phyloP scores from a whole-genome alignment of 2,888 invertebrate species.

The Thalpophila matura region DNA sequence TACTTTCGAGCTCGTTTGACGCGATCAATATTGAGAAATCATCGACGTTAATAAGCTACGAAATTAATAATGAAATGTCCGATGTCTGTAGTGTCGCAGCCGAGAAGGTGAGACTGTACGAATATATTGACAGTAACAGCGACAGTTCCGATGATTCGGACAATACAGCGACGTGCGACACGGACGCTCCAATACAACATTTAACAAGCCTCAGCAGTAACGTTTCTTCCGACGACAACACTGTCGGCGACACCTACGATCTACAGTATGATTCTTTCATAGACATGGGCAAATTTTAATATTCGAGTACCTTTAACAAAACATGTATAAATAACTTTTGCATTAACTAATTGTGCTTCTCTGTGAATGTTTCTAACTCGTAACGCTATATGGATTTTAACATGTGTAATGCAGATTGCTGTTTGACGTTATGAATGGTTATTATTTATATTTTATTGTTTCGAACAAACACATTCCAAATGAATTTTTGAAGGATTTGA shows the following conservation, averaged over 20 bases:
- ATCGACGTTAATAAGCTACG: conserved; percentile 60
- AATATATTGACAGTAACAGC: conserved; percentile 83
- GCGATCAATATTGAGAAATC: conserved; percentile 76
- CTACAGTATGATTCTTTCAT: conserved; percentile 89
- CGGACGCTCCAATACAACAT: conserved; percentile 65
- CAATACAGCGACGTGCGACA: conserved; percentile 80
- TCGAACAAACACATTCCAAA: conserved; percentile 66
- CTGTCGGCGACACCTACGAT: conserved; percentile 81
- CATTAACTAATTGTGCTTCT: conserved; percentile 74
- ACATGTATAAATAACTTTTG: conserved; percentile 63
- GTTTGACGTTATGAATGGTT: conserved; percentile 57
- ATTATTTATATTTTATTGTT: conserved; percentile 50
- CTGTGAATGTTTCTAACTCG: conserved; percentile 68
- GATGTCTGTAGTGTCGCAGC: conserved; percentile 62
- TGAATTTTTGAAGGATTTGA: conserved; percentile 61
- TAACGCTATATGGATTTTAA: conserved; percentile 66
- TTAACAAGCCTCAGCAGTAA: conserved; percentile 64
- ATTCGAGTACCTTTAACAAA: conserved; percentile 59
- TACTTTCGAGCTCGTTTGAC: conserved; percentile 83
- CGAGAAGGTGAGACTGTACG: conserved; percentile 65
- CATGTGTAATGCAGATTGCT: conserved; percentile 62
- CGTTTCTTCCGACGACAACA: conserved; percentile 71
- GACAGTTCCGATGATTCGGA: conserved; percentile 78
- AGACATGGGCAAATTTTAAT: conserved; percentile 89
- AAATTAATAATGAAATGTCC: conserved; percentile 67